phyloP scores from a whole-genome alignment of 2,888 invertebrate genomes.

The Hypercompe scribonia region DNA sequence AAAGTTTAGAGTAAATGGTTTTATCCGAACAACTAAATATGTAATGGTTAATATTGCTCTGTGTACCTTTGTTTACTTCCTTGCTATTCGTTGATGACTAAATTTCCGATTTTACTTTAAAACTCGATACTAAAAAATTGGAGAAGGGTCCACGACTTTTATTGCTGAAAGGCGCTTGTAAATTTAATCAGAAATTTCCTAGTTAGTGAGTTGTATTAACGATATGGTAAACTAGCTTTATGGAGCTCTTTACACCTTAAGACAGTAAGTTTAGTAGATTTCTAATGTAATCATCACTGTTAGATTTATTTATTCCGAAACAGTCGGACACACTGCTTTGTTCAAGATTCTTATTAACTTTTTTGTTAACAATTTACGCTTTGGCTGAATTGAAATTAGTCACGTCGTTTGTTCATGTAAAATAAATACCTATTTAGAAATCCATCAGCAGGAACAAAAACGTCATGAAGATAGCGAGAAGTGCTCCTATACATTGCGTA shows the following conservation, averaged over 20 bases:
- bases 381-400: constrained; percentile 19
- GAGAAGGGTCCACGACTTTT: not conserved
- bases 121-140: not conserved
- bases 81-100: not conserved
- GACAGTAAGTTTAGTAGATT: not conserved
- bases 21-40: not conserved
- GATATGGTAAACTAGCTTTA: not conserved
- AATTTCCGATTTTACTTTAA: not conserved
- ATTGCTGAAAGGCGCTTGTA: not conserved
- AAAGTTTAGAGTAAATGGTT: not conserved
- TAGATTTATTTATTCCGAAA: not conserved
- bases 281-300: not conserved
- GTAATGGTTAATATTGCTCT: not conserved
- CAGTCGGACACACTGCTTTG: not conserved
- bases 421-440: constrained; percentile 43
- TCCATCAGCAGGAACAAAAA: constrained; percentile 27
- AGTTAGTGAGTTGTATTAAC: not conserved
- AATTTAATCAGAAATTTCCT: not conserved
- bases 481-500: constrained; percentile 59
- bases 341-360: not conserved
- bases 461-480: constrained; percentile 37
- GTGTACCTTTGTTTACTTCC: not conserved
- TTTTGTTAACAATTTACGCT: constrained; percentile 7
- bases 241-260: not conserved
- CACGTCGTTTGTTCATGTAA: constrained; percentile 23